Percentiles rank a stretch among this genome's conserved stretches.
Evolutionary conservation across 2,888 invertebrate genomes (phyloP).

Genomic region (Drosophila acutilabella): DNA sequence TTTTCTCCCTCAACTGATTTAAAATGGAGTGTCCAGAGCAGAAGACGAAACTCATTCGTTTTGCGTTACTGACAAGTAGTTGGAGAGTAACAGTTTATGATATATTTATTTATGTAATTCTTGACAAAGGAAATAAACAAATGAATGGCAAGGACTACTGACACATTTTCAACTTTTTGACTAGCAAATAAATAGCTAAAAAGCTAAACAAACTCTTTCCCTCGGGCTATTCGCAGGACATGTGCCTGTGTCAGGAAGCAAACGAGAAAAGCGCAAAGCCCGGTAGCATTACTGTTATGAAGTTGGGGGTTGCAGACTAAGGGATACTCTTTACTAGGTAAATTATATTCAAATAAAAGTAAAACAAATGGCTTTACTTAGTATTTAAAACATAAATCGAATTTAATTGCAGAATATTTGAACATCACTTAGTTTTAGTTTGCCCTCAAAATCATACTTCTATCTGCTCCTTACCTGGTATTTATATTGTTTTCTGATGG

Average conservation of each 20-base stretch:
- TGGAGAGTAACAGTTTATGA: background rate
- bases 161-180: conserved; percentile 58
- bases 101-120: conserved; percentile 43
- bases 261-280: conserved; percentile 52
- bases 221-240: conserved; percentile 41
- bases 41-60: conserved; percentile 17
- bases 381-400: too few relatives aligned
- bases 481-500: too few relatives aligned
- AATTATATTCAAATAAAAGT: too few relatives aligned
- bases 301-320: background rate
- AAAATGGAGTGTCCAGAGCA: conserved; percentile 39
- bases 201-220: conserved; percentile 60
- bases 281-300: conserved; percentile 34
- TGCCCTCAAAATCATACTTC: too few relatives aligned
- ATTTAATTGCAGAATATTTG: too few relatives aligned
- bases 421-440: too few relatives aligned
- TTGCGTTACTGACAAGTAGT: conserved; percentile 4
- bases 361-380: background rate
- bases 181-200: conserved; percentile 18
- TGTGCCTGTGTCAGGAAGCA: conserved; percentile 48
- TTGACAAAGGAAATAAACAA: conserved; percentile 38
- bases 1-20: conserved; percentile 27
- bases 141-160: conserved; percentile 41
- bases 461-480: too few relatives aligned
- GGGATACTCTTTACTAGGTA: background rate